Evolutionary conservation across 2,888 invertebrate species (phyloP).

Genomic region (Agonopterix arenella): DNA sequence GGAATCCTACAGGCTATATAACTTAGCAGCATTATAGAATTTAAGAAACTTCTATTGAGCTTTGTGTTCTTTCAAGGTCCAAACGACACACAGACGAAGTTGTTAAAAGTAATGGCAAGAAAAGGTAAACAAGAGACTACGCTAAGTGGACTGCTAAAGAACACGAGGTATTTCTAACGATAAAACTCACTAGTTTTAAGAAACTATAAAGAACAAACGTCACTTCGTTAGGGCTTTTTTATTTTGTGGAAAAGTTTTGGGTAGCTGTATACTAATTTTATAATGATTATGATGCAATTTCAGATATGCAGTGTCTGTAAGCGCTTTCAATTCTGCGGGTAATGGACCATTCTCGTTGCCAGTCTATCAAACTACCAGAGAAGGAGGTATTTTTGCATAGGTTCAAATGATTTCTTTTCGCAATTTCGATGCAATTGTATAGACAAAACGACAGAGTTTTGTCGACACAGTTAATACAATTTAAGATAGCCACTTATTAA

Average conservation of each 20-base stretch:
- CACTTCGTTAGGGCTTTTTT: no score
- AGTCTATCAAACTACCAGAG: slow-evolving; percentile 87
- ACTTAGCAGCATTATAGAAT: no score
- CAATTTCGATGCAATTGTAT: neutral
- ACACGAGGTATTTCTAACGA: slow-evolving; percentile 43
- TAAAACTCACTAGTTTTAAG: no score
- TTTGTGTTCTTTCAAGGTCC: slow-evolving; percentile 30
- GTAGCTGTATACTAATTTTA: neutral
- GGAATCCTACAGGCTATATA: no score
- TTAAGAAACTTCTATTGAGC: neutral
- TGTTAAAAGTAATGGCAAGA: slow-evolving; percentile 54
- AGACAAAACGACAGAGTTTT: neutral
- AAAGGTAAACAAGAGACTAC: slow-evolving; percentile 62
- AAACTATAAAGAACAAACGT: no score
- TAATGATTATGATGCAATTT: slow-evolving; percentile 9
- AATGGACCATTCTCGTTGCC: slow-evolving; percentile 89
- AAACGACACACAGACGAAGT: slow-evolving; percentile 59
- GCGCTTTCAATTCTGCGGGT: slow-evolving; percentile 90
- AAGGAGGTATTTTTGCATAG: no score
- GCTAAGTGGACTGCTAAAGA: slow-evolving; percentile 73
- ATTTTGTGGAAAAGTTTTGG: neutral
- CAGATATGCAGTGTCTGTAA: slow-evolving; percentile 88
- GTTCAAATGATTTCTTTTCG: neutral
- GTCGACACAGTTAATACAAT: no score
- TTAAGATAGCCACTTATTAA: no score